Percentiles rank a stretch among this genome's conserved stretches.
These are phyloP conservation scores for Centropyge bicolor DNA, from an alignment of 2,797 vertebrate species.

Conservation along the genomic window DNA sequence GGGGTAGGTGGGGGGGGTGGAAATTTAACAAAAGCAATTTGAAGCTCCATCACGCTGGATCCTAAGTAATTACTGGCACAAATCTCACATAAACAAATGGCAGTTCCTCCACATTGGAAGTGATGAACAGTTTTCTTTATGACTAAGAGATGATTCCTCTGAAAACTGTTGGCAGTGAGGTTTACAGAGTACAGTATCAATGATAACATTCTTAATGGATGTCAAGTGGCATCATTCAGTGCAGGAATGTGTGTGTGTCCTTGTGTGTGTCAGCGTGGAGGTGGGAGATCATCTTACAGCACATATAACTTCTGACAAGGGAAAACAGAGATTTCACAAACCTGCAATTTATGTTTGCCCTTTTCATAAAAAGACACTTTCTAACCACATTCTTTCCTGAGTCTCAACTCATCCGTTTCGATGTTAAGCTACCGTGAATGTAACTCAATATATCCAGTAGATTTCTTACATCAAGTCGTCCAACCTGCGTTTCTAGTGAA, in stretches of 20 bases:
- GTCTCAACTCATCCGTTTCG: neutral
- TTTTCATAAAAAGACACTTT: neutral
- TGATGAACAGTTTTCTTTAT: neutral
- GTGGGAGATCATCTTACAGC: neutral
- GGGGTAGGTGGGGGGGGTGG: too few relatives aligned
- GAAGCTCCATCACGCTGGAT: neutral
- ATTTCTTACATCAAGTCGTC: too few relatives aligned
- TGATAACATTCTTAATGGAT: conserved; percentile 17
- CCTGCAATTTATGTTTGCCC: neutral
- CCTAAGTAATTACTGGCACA: neutral
- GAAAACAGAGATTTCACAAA: neutral
- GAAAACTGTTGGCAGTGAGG: neutral
- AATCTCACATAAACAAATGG: neutral
- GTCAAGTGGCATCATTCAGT: conserved; percentile 1
- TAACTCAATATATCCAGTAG: too few relatives aligned
- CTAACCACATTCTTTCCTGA: neutral
- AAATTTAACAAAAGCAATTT: conserved; percentile 4
- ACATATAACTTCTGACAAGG: neutral
- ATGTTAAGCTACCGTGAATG: too few relatives aligned
- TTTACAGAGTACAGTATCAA: neutral
- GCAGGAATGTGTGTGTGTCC: neutral
- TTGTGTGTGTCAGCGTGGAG: neutral
- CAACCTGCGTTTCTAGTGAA: too few relatives aligned
- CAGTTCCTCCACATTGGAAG: neutral
- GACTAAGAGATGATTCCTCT: neutral